These are phyloP conservation scores for Cylindroiulus punctatus DNA, from an alignment of 2,888 invertebrate genomes.

Conservation along the genomic window DNA sequence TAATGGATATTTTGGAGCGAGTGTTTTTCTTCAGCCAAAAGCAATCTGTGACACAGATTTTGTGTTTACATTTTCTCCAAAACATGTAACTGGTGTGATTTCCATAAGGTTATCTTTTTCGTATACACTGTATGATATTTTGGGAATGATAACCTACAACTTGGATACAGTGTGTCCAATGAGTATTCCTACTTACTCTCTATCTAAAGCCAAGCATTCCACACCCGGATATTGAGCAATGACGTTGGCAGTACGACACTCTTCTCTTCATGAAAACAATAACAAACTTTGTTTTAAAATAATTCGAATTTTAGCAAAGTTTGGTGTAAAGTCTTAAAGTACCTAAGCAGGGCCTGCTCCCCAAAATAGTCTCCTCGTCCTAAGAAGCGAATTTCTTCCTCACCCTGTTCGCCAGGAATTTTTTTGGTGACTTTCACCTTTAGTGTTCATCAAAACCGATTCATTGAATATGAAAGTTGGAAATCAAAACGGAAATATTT, in stretches of 20 bases:
- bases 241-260: constrained; percentile 86
- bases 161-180: too few relatives aligned
- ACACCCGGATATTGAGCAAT: constrained; percentile 80
- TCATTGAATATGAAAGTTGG: background rate
- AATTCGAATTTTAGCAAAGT: background rate
- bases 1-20: too few relatives aligned
- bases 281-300: background rate
- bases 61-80: too few relatives aligned
- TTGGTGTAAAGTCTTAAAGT: background rate
- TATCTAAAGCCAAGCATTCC: constrained; percentile 86
- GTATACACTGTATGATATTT: too few relatives aligned
- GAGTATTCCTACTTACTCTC: constrained; percentile 74
- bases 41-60: background rate
- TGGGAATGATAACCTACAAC: too few relatives aligned
- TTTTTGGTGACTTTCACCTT: constrained; percentile 66
- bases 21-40: background rate
- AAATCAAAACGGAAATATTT: too few relatives aligned
- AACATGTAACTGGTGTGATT: too few relatives aligned
- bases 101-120: background rate
- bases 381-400: constrained; percentile 76
- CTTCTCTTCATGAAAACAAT: constrained; percentile 69
- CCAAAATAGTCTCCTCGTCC: constrained; percentile 87
- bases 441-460: constrained; percentile 4
- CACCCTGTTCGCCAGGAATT: constrained; percentile 67
- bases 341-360: constrained; percentile 82